phyloP scores from a whole-genome alignment of 2,888 invertebrate species.

The Cheilosia pagana region DNA sequence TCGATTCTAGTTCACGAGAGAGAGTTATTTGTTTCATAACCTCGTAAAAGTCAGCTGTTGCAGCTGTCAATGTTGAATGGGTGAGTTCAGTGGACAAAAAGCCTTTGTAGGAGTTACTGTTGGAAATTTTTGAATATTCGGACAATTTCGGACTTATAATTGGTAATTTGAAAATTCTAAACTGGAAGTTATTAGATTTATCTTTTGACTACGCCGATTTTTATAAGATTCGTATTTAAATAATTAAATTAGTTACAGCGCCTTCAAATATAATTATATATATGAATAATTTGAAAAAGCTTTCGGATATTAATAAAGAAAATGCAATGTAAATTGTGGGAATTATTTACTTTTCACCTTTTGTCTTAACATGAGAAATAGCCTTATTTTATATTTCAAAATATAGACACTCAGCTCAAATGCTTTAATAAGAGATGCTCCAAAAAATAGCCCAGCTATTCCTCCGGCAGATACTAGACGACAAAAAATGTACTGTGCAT shows the following conservation, averaged over 20 bases:
- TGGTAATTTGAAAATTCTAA: no score
- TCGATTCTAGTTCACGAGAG: background rate
- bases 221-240: no score
- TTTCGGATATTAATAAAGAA: no score
- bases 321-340: no score
- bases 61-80: constrained; percentile 5
- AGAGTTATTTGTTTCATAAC: constrained; percentile 20
- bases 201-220: no score
- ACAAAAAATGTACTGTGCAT: background rate
- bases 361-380: constrained; percentile 13
- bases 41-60: constrained; percentile 26
- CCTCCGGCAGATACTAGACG: constrained; percentile 82
- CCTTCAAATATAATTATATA: no score
- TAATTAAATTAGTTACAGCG: no score
- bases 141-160: no score
- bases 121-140: background rate
- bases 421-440: constrained; percentile 79
- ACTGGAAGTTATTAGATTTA: no score
- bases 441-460: constrained; percentile 81
- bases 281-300: no score
- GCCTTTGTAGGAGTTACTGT: background rate
- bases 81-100: background rate
- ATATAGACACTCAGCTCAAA: constrained; percentile 76
- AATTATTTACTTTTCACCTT: constrained; percentile 41
- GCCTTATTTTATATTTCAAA: constrained; percentile 25